These are phyloP conservation scores for Alligator mississippiensis DNA, from an alignment of 2,113 vertebrate species.

Conservation along the genomic window DNA sequence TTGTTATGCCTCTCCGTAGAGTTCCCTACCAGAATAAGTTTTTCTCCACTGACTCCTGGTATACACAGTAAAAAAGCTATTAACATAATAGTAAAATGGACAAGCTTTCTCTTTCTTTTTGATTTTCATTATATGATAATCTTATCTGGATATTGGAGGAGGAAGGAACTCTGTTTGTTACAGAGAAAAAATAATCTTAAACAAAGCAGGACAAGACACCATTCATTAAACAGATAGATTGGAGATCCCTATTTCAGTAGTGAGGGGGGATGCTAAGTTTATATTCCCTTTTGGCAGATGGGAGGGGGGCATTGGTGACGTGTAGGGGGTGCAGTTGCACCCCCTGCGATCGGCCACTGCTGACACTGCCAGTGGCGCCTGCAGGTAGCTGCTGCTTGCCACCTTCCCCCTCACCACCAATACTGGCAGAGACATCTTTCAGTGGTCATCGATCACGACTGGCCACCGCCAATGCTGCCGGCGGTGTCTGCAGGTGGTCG, in stretches of 20 bases:
- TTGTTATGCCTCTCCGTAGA: conserved; percentile 63
- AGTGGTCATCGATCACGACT: no score
- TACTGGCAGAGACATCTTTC: no score
- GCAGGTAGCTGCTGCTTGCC: no score
- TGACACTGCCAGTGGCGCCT: no score
- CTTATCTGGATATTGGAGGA: conserved; percentile 12
- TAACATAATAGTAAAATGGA: conserved; percentile 49
- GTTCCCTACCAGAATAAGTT: conserved; percentile 55
- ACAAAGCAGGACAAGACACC: not conserved
- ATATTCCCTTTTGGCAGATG: no score
- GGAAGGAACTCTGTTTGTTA: not conserved
- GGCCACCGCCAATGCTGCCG: no score
- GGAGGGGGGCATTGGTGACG: no score
- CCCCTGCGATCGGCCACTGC: no score
- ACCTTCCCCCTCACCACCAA: no score
- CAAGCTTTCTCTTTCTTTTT: conserved; percentile 36
- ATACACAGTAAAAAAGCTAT: conserved; percentile 53
- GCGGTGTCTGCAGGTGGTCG: no score
- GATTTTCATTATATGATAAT: conserved; percentile 35
- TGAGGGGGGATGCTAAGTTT: not conserved
- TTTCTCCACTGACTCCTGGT: conserved; percentile 29
- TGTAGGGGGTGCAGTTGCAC: no score
- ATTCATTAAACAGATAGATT: not conserved
- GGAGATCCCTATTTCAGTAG: not conserved
- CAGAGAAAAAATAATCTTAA: not conserved